Conservation (phyloP, 2,113 vertebrate genomes). For the Lagenorhynchus albirostris region DNA sequence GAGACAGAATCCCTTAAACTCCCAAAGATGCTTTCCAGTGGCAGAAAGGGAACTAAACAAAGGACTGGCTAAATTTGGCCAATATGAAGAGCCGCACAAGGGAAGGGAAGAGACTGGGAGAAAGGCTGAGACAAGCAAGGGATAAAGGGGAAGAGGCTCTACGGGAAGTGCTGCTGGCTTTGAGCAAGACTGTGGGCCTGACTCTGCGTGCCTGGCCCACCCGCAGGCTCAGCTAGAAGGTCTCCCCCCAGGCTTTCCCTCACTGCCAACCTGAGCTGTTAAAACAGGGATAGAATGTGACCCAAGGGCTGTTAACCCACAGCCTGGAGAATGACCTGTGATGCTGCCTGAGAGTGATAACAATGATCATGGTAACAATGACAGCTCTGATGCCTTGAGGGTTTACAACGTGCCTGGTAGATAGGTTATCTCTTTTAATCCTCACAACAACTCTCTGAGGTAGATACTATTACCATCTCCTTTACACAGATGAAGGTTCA, state of each 20-base stretch:
- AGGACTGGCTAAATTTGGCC: not conserved
- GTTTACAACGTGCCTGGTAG: not conserved
- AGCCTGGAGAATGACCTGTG: not conserved
- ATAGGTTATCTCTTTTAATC: not conserved
- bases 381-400: accelerated
- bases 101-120: not conserved
- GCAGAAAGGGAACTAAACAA: not conserved
- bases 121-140: not conserved
- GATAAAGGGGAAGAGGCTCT: not conserved
- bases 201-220: accelerated
- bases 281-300: not conserved
- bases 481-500: not conserved
- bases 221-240: not conserved
- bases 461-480: not conserved
- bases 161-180: not conserved
- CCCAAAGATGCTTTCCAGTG: not conserved
- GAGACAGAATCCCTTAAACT: not conserved
- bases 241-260: not conserved
- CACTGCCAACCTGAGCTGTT: not conserved
- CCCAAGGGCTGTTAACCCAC: not conserved
- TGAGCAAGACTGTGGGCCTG: not conserved
- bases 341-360: not conserved
- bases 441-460: not conserved
- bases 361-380: accelerated
- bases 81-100: not conserved